Conservation (phyloP, 1,140 invertebrate species). For the Hormaphis cornu region DNA sequence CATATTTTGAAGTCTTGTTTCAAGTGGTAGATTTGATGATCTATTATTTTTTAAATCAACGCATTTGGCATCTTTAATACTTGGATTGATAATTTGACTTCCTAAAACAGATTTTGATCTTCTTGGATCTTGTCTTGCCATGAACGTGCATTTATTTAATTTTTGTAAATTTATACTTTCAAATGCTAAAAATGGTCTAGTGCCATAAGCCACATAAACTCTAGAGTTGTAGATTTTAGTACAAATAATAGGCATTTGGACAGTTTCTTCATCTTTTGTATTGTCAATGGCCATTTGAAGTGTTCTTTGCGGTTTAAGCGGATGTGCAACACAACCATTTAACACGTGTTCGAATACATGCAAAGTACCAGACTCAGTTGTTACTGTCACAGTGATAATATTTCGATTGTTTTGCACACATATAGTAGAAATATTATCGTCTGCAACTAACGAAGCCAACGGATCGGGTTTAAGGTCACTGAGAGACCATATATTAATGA, state of each 20-base stretch:
- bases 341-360: slow-evolving; percentile 19
- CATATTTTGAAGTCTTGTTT: slow-evolving; percentile 31
- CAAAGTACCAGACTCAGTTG: slow-evolving; percentile 16
- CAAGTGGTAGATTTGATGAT: slow-evolving; percentile 19
- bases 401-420: slow-evolving; percentile 7
- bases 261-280: slow-evolving; percentile 16
- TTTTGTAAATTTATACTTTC: slow-evolving; percentile 27
- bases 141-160: slow-evolving; percentile 18
- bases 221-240: slow-evolving; percentile 13
- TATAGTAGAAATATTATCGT: slow-evolving; percentile 6
- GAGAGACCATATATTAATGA: slow-evolving; percentile 23
- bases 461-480: slow-evolving; percentile 15
- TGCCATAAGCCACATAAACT: slow-evolving; percentile 8
- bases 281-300: slow-evolving; percentile 21
- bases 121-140: slow-evolving; percentile 22
- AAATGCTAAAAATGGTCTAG: slow-evolving; percentile 17
- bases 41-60: slow-evolving; percentile 12
- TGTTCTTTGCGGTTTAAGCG: slow-evolving; percentile 17
- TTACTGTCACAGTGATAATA: slow-evolving; percentile 6
- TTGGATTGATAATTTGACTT: not conserved
- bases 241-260: slow-evolving; percentile 13
- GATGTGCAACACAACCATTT: slow-evolving; percentile 13
- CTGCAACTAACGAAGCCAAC: slow-evolving; percentile 2
- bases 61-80: slow-evolving; percentile 2
- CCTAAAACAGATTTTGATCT: slow-evolving; percentile 9